Evolutionary conservation across 53 echinoderm and acorn worm species (phyloP).

Genomic region (Astropecten irregularis): DNA sequence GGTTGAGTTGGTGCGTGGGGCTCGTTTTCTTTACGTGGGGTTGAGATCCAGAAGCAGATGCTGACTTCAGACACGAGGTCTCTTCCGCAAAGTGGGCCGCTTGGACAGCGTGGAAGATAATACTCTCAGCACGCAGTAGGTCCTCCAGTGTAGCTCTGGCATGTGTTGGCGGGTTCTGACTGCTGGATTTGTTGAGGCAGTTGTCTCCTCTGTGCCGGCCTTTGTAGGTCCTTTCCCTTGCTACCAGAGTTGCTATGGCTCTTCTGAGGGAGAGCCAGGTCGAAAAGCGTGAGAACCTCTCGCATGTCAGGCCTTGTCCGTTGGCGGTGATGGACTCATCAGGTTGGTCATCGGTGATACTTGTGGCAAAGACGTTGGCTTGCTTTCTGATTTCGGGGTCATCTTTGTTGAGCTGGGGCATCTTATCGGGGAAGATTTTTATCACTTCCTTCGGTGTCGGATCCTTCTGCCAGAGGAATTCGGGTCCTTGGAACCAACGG

Average conservation of each 20-base stretch:
- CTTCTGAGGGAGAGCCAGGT: neutral
- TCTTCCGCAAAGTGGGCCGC: neutral
- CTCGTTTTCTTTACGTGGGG: neutral
- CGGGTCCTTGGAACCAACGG: conserved; percentile 40
- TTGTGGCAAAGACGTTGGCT: neutral
- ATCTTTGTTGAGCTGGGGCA: neutral
- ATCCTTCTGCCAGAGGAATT: conserved; percentile 25
- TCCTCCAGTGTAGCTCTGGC: neutral
- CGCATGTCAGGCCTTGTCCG: neutral
- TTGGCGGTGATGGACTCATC: neutral
- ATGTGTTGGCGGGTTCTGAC: neutral
- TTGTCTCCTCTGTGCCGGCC: neutral
- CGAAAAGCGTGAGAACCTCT: conserved; percentile 52
- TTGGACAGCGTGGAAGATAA: neutral
- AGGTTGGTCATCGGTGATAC: neutral
- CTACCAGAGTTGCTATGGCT: neutral
- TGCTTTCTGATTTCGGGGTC: conserved; percentile 42
- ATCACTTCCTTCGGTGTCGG: neutral
- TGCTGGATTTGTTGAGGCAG: neutral
- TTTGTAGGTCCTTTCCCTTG: neutral
- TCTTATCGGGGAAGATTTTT: neutral
- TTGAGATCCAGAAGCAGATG: neutral
- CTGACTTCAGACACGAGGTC: neutral
- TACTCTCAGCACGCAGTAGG: neutral
- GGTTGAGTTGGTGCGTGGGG: conserved; percentile 23